A percentile compares a stretch with the other conserved stretches of the same genome.
Conservation (phyloP, 2,113 vertebrate genomes). For the Sula dactylatra region DNA sequence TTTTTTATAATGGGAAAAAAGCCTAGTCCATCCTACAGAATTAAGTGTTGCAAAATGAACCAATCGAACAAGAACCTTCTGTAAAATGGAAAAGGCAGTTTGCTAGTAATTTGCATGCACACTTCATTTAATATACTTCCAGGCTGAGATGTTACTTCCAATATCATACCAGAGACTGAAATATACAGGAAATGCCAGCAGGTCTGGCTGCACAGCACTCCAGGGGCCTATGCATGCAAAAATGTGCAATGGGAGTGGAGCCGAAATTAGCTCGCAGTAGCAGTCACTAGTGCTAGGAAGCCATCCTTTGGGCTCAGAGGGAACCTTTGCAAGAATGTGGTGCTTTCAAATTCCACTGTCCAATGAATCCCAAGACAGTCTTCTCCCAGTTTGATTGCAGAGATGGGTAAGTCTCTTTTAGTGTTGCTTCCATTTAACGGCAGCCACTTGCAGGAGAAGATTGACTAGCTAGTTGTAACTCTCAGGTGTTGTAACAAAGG, state of each 20-base stretch:
- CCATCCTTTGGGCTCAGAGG: background rate
- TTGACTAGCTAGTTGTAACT: background rate
- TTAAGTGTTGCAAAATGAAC: constrained; percentile 19
- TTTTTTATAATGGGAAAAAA: constrained; percentile 7
- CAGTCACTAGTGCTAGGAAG: background rate
- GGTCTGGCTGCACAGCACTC: constrained; percentile 26
- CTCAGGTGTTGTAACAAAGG: background rate
- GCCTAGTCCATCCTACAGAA: background rate
- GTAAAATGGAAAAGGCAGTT: constrained; percentile 14
- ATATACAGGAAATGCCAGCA: constrained; percentile 35
- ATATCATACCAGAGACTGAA: constrained; percentile 17
- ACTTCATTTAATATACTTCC: constrained; percentile 50
- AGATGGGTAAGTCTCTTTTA: background rate
- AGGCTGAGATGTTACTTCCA: constrained; percentile 24
- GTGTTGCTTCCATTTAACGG: background rate
- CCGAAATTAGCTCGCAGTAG: constrained; percentile 17
- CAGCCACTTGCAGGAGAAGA: background rate
- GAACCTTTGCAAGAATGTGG: background rate
- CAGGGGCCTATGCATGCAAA: background rate
- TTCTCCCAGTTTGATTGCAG: background rate
- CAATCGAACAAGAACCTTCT: background rate
- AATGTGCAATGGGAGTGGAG: background rate
- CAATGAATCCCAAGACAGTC: background rate
- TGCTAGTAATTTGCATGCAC: constrained; percentile 33
- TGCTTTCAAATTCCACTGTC: background rate